Evolutionary conservation across 2,888 invertebrate genomes (phyloP), one percentile per base, ranked within the genome.

Genomic region (Argyresthia goedartella): DNA sequence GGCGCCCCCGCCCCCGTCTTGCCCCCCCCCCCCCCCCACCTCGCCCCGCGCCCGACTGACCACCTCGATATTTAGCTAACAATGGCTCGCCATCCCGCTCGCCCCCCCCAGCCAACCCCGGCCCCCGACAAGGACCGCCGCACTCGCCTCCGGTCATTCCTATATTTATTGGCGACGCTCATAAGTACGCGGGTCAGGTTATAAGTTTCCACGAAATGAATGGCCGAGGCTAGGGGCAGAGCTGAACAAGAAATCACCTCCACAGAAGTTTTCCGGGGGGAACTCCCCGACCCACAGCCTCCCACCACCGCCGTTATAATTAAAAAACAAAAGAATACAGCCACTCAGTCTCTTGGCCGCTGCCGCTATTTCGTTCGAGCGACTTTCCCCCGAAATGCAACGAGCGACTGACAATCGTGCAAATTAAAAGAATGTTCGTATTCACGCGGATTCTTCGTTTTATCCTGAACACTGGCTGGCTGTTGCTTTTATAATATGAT

Each of bases 91-190:
- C 72, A 64, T 79, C 79, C 78, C 68, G 66, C 71, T 80, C 76
- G 63, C 60, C 58, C 25, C 71, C 55, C 51, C 56, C 57, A 58
- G 53, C 34, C 51, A 52, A 51, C 59, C 59, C 66, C 54, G 58
- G 56, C 57, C 63, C 60, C 64, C 63, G 78, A 84, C 73, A 73
- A 67, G 76, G 81, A 82, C 65, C 66, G 69, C 62, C 65, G 60
- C 62, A 65, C 63, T 66, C 62, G 73, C 75, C 80, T 79, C 76
- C 81, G 82, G 84, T 84, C 86, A 85, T 84, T 76, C 81, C 82
- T 82, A 81, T 85, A 85, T 85, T 86, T 85, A 85, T 86, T 82
- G 84, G 82, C 81, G 86, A 86, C 85, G 81, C 84, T 86, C 85
- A 85, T 86, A 84, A 85, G 85, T 84, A 85, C 85, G 84, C 82